phyloP scores from a whole-genome alignment of 2,113 vertebrate genomes.

The human (Homo sapiens) region GRCh38 chr17:81286501-81287000 shows the following conservation, averaged over 20 bases:
- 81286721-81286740: background rate
- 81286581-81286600: background rate
- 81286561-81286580: background rate
- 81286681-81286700: background rate
- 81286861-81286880: background rate
- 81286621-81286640: background rate
- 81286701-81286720: no score
- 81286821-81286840: background rate
- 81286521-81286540: background rate
- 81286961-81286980: background rate
- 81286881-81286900: background rate
- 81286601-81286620: background rate
- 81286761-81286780: no score
- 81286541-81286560: background rate
- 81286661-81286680: background rate
- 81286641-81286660: rapidly evolving
- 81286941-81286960: background rate
- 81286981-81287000: background rate
- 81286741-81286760: background rate
- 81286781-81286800: background rate
- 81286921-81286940: background rate
- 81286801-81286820: rapidly evolving
- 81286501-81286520: background rate
- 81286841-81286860: background rate
- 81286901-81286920: background rate